These are phyloP conservation scores for Cyanistes caeruleus DNA, from an alignment of 2,113 vertebrate genomes.

Conservation along the genomic window DNA sequence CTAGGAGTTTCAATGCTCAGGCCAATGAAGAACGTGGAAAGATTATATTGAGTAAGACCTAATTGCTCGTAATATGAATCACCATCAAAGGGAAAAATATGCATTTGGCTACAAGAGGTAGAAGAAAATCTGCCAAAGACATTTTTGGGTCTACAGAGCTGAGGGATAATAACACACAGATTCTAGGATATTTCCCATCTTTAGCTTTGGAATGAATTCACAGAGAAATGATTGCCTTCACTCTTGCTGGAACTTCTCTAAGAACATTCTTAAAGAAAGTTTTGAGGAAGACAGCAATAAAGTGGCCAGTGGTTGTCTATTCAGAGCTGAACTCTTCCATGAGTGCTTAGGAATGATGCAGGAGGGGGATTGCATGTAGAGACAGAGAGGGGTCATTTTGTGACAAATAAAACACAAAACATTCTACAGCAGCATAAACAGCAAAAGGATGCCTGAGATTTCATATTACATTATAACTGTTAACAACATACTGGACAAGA, in stretches of 20 bases:
- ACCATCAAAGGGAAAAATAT: slow-evolving; percentile 23
- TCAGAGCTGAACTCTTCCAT: background rate
- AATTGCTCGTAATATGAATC: slow-evolving; percentile 29
- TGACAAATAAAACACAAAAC: background rate
- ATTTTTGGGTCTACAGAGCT: background rate
- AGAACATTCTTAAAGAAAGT: background rate
- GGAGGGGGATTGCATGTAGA: background rate
- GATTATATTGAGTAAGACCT: slow-evolving; percentile 58
- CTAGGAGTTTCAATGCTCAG: slow-evolving; percentile 23
- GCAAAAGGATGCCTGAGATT: background rate
- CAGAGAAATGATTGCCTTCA: background rate
- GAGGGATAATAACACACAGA: slow-evolving; percentile 38
- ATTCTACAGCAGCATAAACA: background rate
- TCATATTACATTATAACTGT: background rate
- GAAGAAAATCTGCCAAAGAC: slow-evolving; percentile 18
- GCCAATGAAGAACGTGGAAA: slow-evolving; percentile 26
- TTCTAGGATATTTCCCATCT: slow-evolving; percentile 25
- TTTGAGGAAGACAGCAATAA: background rate
- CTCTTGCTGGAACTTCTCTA: background rate
- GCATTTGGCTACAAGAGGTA: slow-evolving; percentile 29
- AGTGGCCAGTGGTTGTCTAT: background rate
- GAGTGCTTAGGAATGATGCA: background rate
- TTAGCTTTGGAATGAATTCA: slow-evolving; percentile 28
- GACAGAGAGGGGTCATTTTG: background rate
- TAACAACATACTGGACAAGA: background rate